A percentile compares a stretch with the other conserved stretches of the same genome.
Evolutionary conservation across 2,888 invertebrate species (phyloP).

Genomic region (Synergus japonicus): DNA sequence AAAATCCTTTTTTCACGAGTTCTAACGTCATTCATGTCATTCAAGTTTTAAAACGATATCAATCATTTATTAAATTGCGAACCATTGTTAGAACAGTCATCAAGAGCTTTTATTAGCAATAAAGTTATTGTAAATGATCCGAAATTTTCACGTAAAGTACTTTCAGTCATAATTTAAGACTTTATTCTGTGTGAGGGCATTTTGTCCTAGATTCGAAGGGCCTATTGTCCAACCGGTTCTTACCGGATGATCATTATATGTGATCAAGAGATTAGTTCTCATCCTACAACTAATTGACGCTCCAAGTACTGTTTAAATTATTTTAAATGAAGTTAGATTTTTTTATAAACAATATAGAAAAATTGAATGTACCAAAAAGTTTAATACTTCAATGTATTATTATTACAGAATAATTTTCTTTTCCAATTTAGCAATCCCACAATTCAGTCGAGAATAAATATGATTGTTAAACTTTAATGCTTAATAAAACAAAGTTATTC

Average conservation of each 20-base stretch:
- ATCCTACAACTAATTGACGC: background rate
- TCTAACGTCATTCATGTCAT: no score
- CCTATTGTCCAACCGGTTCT: background rate
- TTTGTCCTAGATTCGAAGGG: conserved; percentile 15
- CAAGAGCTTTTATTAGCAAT: background rate
- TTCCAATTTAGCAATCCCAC: background rate
- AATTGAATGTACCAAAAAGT: background rate
- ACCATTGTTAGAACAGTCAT: background rate
- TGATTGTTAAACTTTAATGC: no score
- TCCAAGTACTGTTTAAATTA: background rate
- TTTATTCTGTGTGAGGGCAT: background rate
- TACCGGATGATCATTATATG: conserved; percentile 20
- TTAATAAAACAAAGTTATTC: background rate
- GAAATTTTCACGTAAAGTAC: background rate
- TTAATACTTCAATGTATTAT: background rate
- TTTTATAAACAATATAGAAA: background rate
- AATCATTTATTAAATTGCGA: no score
- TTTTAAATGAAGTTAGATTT: background rate
- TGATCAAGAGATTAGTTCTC: background rate
- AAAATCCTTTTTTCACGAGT: no score
- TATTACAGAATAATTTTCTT: background rate
- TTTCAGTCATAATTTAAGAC: background rate
- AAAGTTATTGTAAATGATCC: background rate
- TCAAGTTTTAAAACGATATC: no score
- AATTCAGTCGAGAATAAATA: background rate